Evolutionary conservation across 1,140 invertebrate genomes (phyloP).

Genomic region (Rhopalosiphum maidis): DNA sequence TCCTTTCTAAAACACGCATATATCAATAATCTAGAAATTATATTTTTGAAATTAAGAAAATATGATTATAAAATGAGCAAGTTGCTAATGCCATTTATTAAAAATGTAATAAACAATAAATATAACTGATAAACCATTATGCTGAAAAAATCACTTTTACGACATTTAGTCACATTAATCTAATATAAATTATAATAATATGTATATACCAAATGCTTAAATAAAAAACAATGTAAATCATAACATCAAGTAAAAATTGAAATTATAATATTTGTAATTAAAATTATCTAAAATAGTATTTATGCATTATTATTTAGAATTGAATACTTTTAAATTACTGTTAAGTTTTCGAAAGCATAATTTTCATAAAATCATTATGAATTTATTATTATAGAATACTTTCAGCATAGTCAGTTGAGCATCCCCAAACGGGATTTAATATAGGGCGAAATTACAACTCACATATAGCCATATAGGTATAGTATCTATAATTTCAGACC

Average conservation of each 20-base stretch:
- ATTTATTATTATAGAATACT: not conserved
- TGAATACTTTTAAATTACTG: not conserved
- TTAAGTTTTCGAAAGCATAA: not conserved
- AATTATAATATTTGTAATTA: not conserved
- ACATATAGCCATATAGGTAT: not conserved
- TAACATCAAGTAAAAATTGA: not conserved
- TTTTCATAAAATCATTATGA: not conserved
- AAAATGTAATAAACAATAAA: constrained; percentile 12
- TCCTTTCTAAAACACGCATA: not conserved
- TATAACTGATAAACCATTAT: not conserved
- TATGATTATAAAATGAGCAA: not conserved
- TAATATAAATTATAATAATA: not conserved
- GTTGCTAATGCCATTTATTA: too few species aligned
- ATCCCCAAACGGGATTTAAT: not conserved
- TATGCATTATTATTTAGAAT: not conserved
- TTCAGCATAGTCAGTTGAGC: not conserved
- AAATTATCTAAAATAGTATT: not conserved
- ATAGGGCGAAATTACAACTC: not conserved
- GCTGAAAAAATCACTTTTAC: not conserved
- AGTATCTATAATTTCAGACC: not conserved
- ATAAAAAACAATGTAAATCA: too few species aligned
- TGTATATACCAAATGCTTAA: not conserved
- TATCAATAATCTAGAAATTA: not conserved
- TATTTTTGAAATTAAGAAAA: not conserved
- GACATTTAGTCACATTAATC: not conserved